A percentile compares a stretch with the other conserved stretches of the same genome.
Evolutionary conservation across 1,140 invertebrate species (phyloP).

Genomic region (Ostrea edulis): DNA sequence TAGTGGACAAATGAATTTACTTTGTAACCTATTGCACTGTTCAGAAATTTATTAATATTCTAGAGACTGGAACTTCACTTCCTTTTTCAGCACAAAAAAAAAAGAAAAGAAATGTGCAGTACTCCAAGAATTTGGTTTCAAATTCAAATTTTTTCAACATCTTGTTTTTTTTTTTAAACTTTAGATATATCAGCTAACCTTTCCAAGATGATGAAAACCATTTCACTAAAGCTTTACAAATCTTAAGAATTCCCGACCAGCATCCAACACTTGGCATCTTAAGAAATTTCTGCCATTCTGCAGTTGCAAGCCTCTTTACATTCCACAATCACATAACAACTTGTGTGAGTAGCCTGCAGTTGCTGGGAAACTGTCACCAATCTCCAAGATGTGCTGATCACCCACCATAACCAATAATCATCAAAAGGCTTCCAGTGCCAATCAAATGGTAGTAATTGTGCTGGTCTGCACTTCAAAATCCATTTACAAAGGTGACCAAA

Average conservation of each 20-base stretch:
- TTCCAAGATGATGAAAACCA: conserved; percentile 21
- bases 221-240: conserved; percentile 26
- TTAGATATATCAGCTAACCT: conserved; percentile 19
- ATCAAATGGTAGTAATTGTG: background rate
- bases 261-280: conserved; percentile 27
- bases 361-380: conserved; percentile 32
- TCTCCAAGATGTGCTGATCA: background rate
- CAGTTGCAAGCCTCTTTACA: background rate
- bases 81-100: background rate
- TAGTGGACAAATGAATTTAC: too few species aligned
- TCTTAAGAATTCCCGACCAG: conserved; percentile 28
- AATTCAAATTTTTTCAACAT: background rate
- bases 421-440: conserved; percentile 15
- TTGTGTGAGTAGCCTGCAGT: background rate
- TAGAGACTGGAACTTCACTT: too few species aligned
- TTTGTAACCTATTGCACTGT: too few species aligned
- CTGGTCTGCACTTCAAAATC: conserved; percentile 14
- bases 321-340: conserved; percentile 35
- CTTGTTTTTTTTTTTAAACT: background rate
- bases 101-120: background rate
- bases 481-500: conserved; percentile 27
- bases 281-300: conserved; percentile 28
- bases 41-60: too few species aligned
- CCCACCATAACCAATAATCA: conserved; percentile 23
- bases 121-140: background rate